Evolutionary conservation across 1,140 invertebrate species (phyloP).

Genomic region (Pomacea maculata): DNA sequence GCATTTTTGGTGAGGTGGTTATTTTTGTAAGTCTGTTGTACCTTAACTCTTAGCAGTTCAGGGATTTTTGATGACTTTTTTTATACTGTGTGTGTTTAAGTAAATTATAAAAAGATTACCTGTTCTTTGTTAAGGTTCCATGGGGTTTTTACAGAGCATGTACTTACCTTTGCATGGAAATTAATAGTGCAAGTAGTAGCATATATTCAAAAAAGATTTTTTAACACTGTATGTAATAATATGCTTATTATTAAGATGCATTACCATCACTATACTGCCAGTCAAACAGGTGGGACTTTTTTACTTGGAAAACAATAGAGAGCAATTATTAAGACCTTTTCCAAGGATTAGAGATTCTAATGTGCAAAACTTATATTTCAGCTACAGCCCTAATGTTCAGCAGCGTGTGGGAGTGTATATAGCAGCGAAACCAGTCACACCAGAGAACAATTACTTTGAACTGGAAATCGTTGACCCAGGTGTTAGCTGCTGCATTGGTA

Average conservation of each 20-base stretch:
- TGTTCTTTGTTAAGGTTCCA: too few species aligned
- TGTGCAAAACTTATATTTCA: neutral
- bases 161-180: too few species aligned
- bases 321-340: neutral
- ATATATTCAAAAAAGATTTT: too few species aligned
- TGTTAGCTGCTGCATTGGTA: conserved; percentile 72
- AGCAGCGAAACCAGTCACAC: conserved; percentile 68
- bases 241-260: too few species aligned
- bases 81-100: too few species aligned
- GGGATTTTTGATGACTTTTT: too few species aligned
- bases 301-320: neutral
- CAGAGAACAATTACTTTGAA: conserved; percentile 72
- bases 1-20: too few species aligned
- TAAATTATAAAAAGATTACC: too few species aligned
- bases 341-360: neutral
- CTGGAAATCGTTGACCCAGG: conserved; percentile 73
- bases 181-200: too few species aligned
- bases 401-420: conserved; percentile 72
- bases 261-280: too few species aligned
- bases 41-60: neutral
- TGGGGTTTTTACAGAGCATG: too few species aligned
- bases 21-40: neutral
- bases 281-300: neutral
- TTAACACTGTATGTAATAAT: too few species aligned
- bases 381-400: conserved; percentile 1